Base-by-base conservation (phyloP, 2,797 vertebrate genomes). In the Momotus momota region DNA sequence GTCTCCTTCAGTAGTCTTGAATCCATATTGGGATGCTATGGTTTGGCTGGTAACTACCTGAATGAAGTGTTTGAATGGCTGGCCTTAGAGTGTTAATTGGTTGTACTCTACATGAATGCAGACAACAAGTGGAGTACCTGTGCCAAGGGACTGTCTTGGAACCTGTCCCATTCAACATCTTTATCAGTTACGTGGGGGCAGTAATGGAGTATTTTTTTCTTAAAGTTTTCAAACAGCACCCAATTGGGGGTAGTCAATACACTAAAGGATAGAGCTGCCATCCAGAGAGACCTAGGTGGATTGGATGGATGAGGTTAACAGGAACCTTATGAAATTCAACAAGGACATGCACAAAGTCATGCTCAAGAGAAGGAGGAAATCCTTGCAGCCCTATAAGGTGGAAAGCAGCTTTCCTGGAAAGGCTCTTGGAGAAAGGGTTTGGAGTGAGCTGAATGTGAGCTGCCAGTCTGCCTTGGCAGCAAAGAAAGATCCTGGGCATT, bases 81-180 rank as follows among this genome's bases (percentile, higher is more conserved):
- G 12, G 1, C 0, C 0, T 58, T 43, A 29, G 22, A 26, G 48
- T 41, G 20, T 35, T 64, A 33, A 23, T 26, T 41, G 21, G 8
- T 70, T 72, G 9, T 52, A 4, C 14, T 73, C 7, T 60, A 61
- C 33, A 3, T 45, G 38, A 22, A 11, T 61, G 25, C 3, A 4
- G 19, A 12, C 55, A 49, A 57, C 27, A 69, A 70, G 33, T 20
- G 17, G 12, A 82, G 14, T 19, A 57, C 8, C 23, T 27, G 7
- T 48, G 26, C 13, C 21, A 60, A 22, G 25, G 7, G 14, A 1
- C 19, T 49, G 3, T n/a, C 38, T 29, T 73, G 31, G 41, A 27
- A 52, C 20, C 17, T 52, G 9, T 14, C 7, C 19, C 14, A 23
- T 71, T 64, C 20, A 49, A 45, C 31, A 33, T 10, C 27, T 65